Conservation (phyloP, 2,113 vertebrate genomes). For the Nettapus auritus region DNA sequence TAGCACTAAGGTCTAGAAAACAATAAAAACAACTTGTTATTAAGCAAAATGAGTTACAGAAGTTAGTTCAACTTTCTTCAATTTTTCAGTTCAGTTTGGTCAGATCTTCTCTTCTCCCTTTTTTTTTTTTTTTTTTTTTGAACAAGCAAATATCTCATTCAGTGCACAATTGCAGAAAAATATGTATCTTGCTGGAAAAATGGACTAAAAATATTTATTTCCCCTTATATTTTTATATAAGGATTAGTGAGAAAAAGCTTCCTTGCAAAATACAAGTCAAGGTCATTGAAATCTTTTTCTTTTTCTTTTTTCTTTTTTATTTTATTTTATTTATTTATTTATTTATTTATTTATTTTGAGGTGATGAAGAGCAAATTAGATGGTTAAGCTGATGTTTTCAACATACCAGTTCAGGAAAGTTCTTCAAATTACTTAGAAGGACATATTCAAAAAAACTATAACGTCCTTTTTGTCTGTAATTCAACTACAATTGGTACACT, state of each 20-base stretch:
- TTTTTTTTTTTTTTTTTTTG: background rate
- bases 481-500: background rate
- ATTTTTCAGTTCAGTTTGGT: too few species aligned
- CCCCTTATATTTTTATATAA: background rate
- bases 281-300: background rate
- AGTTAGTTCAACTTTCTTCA: background rate
- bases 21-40: background rate
- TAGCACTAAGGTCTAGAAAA: background rate
- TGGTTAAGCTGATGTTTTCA: background rate
- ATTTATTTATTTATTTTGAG: background rate
- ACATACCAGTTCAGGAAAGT: too few species aligned
- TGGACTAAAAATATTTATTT: background rate
- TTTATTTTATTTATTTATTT: too few species aligned
- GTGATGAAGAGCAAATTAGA: background rate
- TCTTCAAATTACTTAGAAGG: background rate
- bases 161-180: background rate
- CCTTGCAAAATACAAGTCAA: background rate
- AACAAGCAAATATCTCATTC: background rate
- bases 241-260: background rate
- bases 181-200: background rate
- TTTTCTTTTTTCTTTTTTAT: too few species aligned
- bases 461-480: background rate
- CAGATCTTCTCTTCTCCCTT: too few species aligned
- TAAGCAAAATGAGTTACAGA: background rate
- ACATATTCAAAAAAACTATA: background rate